Evolutionary conservation across 1,140 invertebrate genomes (phyloP).

Genomic region (Caerostris darwini): DNA sequence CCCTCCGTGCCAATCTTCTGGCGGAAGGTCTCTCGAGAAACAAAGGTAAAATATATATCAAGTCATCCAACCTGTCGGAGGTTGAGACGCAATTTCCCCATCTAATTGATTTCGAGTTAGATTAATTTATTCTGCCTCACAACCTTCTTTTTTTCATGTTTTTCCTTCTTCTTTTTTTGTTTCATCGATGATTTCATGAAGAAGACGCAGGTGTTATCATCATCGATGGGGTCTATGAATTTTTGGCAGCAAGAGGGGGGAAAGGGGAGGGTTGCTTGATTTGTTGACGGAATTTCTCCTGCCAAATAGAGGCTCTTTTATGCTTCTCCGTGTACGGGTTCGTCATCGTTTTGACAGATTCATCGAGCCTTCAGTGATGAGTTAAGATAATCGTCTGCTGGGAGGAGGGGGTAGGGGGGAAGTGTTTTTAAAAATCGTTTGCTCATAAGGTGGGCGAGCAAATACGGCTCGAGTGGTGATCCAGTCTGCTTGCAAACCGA

Average conservation of each 20-base stretch:
- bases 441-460: too few relatives aligned
- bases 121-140: conserved; percentile 58
- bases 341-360: conserved; percentile 17
- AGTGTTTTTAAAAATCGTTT: too few relatives aligned
- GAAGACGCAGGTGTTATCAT: neutral
- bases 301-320: neutral
- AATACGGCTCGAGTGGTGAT: too few relatives aligned
- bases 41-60: conserved; percentile 63
- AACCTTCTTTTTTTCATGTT: neutral
- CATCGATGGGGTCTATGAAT: neutral
- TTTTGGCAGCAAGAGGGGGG: neutral
- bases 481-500: too few relatives aligned
- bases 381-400: neutral
- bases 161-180: neutral
- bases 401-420: too few relatives aligned
- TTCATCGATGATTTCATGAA: neutral
- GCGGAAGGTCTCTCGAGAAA: conserved; percentile 3
- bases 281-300: neutral
- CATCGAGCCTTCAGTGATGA: neutral
- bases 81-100: conserved; percentile 26
- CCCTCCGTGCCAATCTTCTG: neutral
- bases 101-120: conserved; percentile 63
- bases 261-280: neutral
- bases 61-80: conserved; percentile 4
- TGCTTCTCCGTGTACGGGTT: neutral